Base-by-base conservation (phyloP, 2,113 vertebrate species). In the Percina caprodes region DNA sequence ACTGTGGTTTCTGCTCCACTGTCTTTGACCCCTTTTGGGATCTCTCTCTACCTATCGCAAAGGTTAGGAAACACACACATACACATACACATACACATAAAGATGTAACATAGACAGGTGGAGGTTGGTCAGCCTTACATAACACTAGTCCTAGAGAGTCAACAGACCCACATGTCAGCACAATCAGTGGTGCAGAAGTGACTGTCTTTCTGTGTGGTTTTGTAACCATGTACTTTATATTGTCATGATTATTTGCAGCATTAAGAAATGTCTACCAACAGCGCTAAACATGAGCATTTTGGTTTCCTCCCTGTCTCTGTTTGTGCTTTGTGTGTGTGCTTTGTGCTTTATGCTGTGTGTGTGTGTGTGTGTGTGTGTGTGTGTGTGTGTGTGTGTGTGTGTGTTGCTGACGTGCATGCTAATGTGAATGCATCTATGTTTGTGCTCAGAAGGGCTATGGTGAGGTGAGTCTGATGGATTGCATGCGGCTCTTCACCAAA, bases 1-100 rank as follows among this genome's bases (percentile, higher is more conserved):
- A 97, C 56, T 99, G 98, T 2, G 97, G 97, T 9, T 97, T 98
- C 94, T 99, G 98, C 88, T 99, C 98, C 65, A 99, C 98, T 0
- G 97, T 97, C 88, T 99, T 99, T 0, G 98, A 99, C 86, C 98
- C 98, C 59, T 99, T 99, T 94, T 99, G 98, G 98, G 98, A 99
- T 93, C 96, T 99, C 73, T 99, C 98, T 42, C 92, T 99, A 84
- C 98, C 98, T 70, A 99, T 99, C 74, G 89, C 97, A 86, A 99
- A 99, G 98, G 98, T 99, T 65, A 89, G 92, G 66, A 33, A 21
- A 77, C 74, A 51, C 62, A 74, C n/a, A 77, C 69, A 66, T 46
- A 67, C 48, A 71, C 70, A 48, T 21, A 48, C 58, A 69, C 52
- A 58, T 8, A 62, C 59, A 58, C 58, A 51, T 21, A 70, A 52